phyloP scores from a whole-genome alignment of 2,113 vertebrate genomes.

The human region GRCh38 chr6:19524501-19525000 shows the following conservation, averaged over 20 bases:
- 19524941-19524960: neutral
- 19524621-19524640: neutral
- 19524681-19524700: neutral
- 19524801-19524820: neutral
- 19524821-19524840: neutral
- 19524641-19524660: neutral
- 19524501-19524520: neutral
- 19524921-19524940: neutral
- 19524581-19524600: neutral
- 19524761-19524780: neutral
- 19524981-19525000: slow-evolving; percentile 16
- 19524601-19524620: neutral
- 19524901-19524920: neutral
- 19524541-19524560: neutral
- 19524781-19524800: neutral
- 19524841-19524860: neutral
- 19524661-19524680: neutral
- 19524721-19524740: neutral
- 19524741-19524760: neutral
- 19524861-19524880: neutral
- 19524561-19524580: neutral
- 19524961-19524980: neutral
- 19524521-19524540: neutral
- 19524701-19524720: neutral
- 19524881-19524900: neutral